Base-by-base conservation (phyloP, 2,888 invertebrate species). In the Watsonalla cultraria region DNA sequence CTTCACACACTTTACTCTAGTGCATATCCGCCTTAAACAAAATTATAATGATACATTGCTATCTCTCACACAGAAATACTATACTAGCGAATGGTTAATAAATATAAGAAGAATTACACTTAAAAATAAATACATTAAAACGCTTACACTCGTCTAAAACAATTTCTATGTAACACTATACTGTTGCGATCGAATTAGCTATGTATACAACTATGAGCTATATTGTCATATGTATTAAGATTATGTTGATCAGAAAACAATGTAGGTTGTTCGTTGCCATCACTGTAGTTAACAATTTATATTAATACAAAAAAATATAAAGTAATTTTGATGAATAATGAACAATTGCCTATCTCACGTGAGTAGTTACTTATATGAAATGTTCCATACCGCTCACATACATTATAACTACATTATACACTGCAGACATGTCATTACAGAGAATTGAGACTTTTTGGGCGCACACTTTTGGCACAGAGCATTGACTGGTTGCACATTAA, bases 11-110 rank as follows among this genome's bases (percentile, higher is more conserved):
- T 11, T 11, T 11, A 8, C 42, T 8, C 11, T 11, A 8, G 37
- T 11, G n/a, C 9, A 11, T 42, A 42, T 42, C 24, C 11, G 42
- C 42, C 11, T 42, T 8, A 7, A 37, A 37, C 8, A 8, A 11
- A n/a, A 42, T 42, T 7, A 11, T 42, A 11, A 11, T 42, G 9
- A 42, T 6, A 33, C 48, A 55, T 57, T 54, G 45, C 57, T 45
- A 42, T 49, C 50, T 9, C 11, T n/a, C 49, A 35, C 45, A 45
- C n/a, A 39, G 51, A 56, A 54, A 53, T 51, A 51, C 64, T 70
- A 70, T 47, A 65, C 70, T 68, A 72, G 62, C 65, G 65, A 70
- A 66, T 55, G 58, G 60, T 64, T 51, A 62, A 53, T 54, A 13
- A 58, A 55, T 24, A 24, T 24, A 47, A 59, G 55, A 7, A 65